Evolutionary conservation across 2,113 vertebrate species (phyloP).

Genomic region (Pandion haliaetus): DNA sequence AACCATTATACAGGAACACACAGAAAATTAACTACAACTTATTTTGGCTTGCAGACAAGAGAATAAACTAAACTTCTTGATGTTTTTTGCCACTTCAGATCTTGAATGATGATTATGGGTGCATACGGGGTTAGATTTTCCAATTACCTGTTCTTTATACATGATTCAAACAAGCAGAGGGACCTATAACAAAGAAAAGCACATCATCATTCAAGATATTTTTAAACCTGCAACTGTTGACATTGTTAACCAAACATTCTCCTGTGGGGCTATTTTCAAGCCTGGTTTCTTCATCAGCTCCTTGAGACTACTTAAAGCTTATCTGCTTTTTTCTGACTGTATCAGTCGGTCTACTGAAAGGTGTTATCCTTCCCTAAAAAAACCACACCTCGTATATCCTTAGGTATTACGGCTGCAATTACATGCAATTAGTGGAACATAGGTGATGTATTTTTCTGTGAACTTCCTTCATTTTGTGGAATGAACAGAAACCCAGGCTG

Average conservation of each 20-base stretch:
- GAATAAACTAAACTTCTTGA: conserved; percentile 16
- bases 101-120: not conserved
- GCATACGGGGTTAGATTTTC: not conserved
- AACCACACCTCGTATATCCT: not conserved
- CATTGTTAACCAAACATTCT: conserved; percentile 1
- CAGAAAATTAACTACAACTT: conserved; percentile 40
- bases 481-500: not conserved
- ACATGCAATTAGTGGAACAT: not conserved
- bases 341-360: not conserved
- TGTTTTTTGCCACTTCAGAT: conserved; percentile 6
- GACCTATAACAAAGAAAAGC: conserved; percentile 70
- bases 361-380: not conserved
- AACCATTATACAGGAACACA: conserved; percentile 31
- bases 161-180: conserved; percentile 72
- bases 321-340: not conserved
- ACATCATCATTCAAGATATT: conserved; percentile 18
- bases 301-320: not conserved
- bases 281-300: not conserved
- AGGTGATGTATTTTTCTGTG: not conserved
- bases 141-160: conserved; percentile 1
- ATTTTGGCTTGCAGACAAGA: conserved; percentile 64
- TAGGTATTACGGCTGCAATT: not conserved
- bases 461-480: not conserved
- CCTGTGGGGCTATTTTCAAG: not conserved
- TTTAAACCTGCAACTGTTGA: not conserved